Evolutionary conservation across 2,113 vertebrate species (phyloP).

Genomic region (Dicaeum eximium): DNA sequence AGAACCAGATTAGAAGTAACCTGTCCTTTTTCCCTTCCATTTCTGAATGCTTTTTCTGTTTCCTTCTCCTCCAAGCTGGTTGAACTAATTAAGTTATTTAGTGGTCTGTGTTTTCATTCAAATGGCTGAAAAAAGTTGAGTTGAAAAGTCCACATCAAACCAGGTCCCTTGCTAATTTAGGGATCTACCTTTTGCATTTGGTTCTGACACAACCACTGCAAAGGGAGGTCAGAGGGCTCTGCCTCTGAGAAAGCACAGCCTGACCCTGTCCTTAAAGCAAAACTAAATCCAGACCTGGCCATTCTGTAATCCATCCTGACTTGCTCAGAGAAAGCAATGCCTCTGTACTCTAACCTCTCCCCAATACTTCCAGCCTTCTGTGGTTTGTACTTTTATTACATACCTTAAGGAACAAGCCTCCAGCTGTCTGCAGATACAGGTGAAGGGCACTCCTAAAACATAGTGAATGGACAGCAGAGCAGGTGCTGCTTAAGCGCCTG

Average conservation of each 20-base stretch:
- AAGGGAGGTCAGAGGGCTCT: background rate
- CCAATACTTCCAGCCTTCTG: background rate
- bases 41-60: background rate
- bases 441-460: background rate
- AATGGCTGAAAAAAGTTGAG: background rate
- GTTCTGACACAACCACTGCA: background rate
- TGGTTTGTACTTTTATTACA: background rate
- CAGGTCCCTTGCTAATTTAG: background rate
- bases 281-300: background rate
- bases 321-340: background rate
- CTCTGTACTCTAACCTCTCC: background rate
- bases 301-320: background rate
- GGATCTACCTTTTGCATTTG: background rate
- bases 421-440: background rate
- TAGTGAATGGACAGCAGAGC: background rate
- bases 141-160: background rate
- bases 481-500: background rate
- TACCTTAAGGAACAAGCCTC: background rate
- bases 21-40: background rate
- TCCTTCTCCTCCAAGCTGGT: background rate
- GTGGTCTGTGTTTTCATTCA: background rate
- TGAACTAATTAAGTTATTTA: background rate
- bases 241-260: background rate
- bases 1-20: background rate
- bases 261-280: background rate